Evolutionary conservation across 2,888 invertebrate species (phyloP).

Genomic region (Choristoneura rosaceana): DNA sequence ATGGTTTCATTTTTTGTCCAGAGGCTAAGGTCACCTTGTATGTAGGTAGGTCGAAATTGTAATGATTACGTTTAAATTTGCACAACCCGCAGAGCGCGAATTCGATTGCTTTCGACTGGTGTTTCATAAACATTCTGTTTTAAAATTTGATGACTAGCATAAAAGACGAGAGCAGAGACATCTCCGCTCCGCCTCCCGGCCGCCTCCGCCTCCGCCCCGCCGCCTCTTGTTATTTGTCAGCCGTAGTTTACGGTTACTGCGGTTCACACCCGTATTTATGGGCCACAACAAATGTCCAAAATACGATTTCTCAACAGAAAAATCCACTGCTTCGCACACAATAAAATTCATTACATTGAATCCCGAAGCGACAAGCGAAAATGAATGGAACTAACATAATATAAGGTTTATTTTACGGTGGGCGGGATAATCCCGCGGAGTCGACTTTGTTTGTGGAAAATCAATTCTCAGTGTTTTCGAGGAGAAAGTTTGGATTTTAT

Average conservation of each 20-base stretch:
- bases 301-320: constrained; percentile 12
- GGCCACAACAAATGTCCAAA: background rate
- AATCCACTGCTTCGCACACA: constrained; percentile 1
- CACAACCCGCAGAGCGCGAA: too few relatives aligned
- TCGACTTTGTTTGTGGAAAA: background rate
- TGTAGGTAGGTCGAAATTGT: too few relatives aligned
- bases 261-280: background rate
- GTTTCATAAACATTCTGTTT: background rate
- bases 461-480: background rate
- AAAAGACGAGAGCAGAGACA: background rate
- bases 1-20: too few relatives aligned
- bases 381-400: background rate
- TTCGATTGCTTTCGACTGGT: too few relatives aligned
- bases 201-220: background rate
- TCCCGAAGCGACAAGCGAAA: background rate
- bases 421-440: background rate
- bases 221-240: background rate
- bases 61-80: too few relatives aligned
- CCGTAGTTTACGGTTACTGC: constrained; percentile 5
- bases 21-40: too few relatives aligned
- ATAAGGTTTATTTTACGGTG: background rate
- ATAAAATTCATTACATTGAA: constrained; percentile 13
- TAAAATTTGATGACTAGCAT: background rate
- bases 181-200: background rate
- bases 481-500: background rate